These are phyloP conservation scores for Meghimatium bilineatum DNA, from an alignment of 2,888 invertebrate species.

Conservation along the genomic window DNA sequence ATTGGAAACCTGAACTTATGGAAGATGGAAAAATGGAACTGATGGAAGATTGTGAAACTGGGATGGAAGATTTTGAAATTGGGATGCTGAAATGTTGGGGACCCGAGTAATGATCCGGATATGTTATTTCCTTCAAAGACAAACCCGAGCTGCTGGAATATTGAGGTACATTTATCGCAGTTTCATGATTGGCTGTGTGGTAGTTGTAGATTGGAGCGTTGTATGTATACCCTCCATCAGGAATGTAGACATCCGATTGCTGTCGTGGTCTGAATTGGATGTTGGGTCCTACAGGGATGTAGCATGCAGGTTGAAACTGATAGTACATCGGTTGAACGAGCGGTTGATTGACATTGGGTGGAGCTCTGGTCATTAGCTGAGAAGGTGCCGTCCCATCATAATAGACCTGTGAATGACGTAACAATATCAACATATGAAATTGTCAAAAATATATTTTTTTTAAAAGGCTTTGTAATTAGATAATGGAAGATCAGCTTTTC, in stretches of 20 bases:
- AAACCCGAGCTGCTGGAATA: too few species aligned
- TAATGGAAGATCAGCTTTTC: too few species aligned
- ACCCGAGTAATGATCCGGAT: too few species aligned
- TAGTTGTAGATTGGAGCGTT: neutral
- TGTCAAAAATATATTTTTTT: neutral
- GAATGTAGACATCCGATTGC: slow-evolving; percentile 14
- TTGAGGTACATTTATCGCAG: neutral
- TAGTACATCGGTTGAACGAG: slow-evolving; percentile 11
- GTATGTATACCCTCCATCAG: neutral
- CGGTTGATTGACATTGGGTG: slow-evolving; percentile 3
- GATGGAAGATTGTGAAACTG: too few species aligned
- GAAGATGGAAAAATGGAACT: too few species aligned
- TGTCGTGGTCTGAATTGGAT: neutral
- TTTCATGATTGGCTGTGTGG: neutral
- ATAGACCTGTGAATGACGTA: slow-evolving; percentile 4
- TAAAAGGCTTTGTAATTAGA: too few species aligned
- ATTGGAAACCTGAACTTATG: too few species aligned
- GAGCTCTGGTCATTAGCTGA: neutral
- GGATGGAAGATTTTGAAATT: too few species aligned
- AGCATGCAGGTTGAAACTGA: slow-evolving; percentile 19
- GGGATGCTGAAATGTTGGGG: too few species aligned
- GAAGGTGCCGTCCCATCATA: neutral
- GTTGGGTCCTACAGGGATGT: neutral
- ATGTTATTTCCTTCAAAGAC: too few species aligned
- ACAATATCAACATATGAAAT: too few species aligned